Conservation (phyloP, 2,113 vertebrate species). For the Perca flavescens region DNA sequence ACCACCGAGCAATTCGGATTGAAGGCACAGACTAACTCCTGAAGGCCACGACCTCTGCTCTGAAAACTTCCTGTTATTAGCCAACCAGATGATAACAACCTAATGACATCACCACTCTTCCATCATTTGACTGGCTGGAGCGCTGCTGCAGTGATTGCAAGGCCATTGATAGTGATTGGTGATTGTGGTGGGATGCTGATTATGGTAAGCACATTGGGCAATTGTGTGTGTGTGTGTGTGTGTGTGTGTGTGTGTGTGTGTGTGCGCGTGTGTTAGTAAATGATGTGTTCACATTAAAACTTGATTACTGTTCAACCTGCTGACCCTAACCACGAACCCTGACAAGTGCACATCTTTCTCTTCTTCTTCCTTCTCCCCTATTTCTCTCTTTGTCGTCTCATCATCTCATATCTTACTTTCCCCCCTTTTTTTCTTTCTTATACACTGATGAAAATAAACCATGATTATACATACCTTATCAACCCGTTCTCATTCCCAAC, state of each 20-base stretch:
- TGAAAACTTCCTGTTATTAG: slow-evolving; percentile 72
- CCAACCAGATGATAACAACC: slow-evolving; percentile 73
- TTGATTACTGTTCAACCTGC: slow-evolving; percentile 71
- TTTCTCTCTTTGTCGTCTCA: neutral
- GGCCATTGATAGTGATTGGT: slow-evolving; percentile 72
- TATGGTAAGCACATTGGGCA: slow-evolving; percentile 33
- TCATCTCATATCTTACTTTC: neutral
- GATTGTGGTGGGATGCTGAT: slow-evolving; percentile 68
- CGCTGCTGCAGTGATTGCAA: slow-evolving; percentile 64
- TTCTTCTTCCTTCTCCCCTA: slow-evolving; percentile 22
- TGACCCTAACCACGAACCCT: slow-evolving; percentile 68
- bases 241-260: slow-evolving; percentile 40
- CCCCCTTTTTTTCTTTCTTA: neutral
- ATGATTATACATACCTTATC: neutral
- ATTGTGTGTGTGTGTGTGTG: slow-evolving; percentile 44
- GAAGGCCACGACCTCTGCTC: slow-evolving; percentile 40
- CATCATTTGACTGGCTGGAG: slow-evolving; percentile 44
- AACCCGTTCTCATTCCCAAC: no score
- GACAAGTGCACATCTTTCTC: slow-evolving; percentile 44
- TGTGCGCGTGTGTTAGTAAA: slow-evolving; percentile 22
- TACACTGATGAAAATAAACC: slow-evolving; percentile 8
- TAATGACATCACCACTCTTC: slow-evolving; percentile 70
- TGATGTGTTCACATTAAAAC: slow-evolving; percentile 59
- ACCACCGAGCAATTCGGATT: neutral
- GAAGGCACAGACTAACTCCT: slow-evolving; percentile 1